Evolutionary conservation across 1,140 invertebrate species (phyloP).

Genomic region (Calosoma granatense): DNA sequence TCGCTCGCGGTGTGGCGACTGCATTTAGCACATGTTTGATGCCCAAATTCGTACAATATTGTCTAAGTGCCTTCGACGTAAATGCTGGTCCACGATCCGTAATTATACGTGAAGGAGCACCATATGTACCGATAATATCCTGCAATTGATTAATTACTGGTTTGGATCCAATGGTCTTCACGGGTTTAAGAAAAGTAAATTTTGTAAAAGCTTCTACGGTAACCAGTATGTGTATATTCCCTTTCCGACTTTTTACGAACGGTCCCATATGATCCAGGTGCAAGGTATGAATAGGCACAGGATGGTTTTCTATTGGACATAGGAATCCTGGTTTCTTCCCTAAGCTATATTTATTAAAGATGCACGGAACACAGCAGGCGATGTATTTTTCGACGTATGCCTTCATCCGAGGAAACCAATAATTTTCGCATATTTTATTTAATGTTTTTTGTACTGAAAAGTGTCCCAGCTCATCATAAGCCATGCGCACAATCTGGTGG

Average conservation of each 20-base stretch:
- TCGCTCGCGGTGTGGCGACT: too few relatives aligned
- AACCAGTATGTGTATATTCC: slow-evolving; percentile 23
- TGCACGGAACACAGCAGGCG: slow-evolving; percentile 22
- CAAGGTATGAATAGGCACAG: slow-evolving; percentile 25
- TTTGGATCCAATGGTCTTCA: slow-evolving; percentile 16
- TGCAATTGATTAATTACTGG: slow-evolving; percentile 18
- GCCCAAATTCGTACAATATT: slow-evolving; percentile 19
- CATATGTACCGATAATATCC: slow-evolving; percentile 13
- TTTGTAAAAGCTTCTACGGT: slow-evolving; percentile 25
- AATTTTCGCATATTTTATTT: slow-evolving; percentile 20
- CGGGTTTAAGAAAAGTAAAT: too few relatives aligned
- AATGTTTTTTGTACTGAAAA: slow-evolving; percentile 22
- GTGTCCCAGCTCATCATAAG: slow-evolving; percentile 30
- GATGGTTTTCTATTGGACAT: slow-evolving; percentile 25
- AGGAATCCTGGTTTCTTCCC: slow-evolving; percentile 24
- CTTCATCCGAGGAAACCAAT: slow-evolving; percentile 26
- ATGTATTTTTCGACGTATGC: slow-evolving; percentile 21
- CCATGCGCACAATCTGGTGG: slow-evolving; percentile 22
- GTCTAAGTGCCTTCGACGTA: slow-evolving; percentile 22
- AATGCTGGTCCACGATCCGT: slow-evolving; percentile 29
- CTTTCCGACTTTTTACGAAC: slow-evolving; percentile 21
- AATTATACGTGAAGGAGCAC: too few relatives aligned
- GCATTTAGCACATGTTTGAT: slow-evolving; percentile 27
- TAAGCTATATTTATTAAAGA: slow-evolving; percentile 21
- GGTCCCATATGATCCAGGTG: slow-evolving; percentile 26